Evolutionary conservation across 2,888 invertebrate species (phyloP).

Genomic region (Acrobasis suavella): DNA sequence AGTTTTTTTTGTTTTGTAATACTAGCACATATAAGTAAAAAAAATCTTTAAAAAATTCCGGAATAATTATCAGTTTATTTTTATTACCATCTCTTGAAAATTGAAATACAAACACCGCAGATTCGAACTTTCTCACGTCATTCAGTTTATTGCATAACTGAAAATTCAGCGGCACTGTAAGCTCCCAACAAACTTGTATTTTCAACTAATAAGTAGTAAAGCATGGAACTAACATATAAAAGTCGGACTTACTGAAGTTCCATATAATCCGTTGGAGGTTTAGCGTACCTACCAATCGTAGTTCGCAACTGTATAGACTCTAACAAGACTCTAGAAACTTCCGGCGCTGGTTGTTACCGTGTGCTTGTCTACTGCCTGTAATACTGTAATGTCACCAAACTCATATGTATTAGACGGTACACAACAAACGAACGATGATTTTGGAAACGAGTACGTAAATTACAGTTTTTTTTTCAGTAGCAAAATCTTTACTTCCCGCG

Average conservation of each 20-base stretch:
- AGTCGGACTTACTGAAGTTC: constrained; percentile 13
- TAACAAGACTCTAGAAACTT: constrained; percentile 30
- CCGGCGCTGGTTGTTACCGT: constrained; percentile 25
- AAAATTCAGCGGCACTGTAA: not conserved
- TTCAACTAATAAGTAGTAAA: constrained; percentile 13
- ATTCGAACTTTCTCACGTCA: no score
- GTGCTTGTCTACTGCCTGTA: constrained; percentile 19
- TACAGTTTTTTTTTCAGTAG: no score
- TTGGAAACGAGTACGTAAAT: no score
- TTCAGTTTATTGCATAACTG: no score
- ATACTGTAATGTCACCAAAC: not conserved
- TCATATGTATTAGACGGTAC: not conserved
- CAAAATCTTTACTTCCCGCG: no score
- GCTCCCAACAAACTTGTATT: constrained; percentile 9
- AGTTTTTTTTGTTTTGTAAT: no score
- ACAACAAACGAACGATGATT: not conserved
- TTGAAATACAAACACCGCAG: no score
- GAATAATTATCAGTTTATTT: no score
- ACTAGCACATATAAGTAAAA: no score
- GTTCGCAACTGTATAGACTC: constrained; percentile 24
- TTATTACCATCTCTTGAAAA: no score
- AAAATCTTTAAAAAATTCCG: no score
- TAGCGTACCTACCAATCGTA: constrained; percentile 14
- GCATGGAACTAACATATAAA: constrained; percentile 14
- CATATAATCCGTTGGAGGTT: constrained; percentile 12